These are phyloP conservation scores for Coelogynopora nodosa DNA, from an alignment of 2,888 invertebrate genomes.

Conservation along the genomic window DNA sequence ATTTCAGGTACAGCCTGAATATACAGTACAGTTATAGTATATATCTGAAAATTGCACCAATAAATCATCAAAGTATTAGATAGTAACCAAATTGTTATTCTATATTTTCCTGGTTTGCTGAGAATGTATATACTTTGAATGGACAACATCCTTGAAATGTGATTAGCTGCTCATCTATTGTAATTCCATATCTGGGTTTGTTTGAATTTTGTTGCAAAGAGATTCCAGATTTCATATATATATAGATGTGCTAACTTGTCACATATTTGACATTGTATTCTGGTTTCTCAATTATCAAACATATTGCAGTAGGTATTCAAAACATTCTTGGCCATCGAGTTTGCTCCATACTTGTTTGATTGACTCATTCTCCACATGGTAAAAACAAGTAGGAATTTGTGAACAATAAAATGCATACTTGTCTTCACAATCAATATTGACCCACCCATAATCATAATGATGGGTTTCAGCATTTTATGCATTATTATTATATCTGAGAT, in stretches of 20 bases:
- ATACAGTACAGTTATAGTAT: neutral
- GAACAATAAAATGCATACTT: too few relatives aligned
- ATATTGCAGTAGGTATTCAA: too few relatives aligned
- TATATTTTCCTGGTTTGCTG: conserved; percentile 4
- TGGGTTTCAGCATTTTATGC: too few relatives aligned
- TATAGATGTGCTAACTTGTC: neutral
- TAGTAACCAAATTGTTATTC: conserved; percentile 9
- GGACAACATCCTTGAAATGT: neutral
- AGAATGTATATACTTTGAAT: conserved; percentile 12
- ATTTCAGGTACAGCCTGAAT: neutral
- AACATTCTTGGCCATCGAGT: too few relatives aligned
- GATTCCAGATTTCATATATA: neutral
- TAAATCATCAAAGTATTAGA: conserved; percentile 10
- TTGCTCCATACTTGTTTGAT: too few relatives aligned
- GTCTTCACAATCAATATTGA: too few relatives aligned
- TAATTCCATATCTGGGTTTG: neutral
- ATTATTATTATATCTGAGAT: too few relatives aligned
- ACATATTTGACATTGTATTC: neutral
- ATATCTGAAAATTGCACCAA: neutral
- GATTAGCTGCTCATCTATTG: neutral
- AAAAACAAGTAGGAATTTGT: too few relatives aligned
- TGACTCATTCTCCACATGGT: too few relatives aligned
- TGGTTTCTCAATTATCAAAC: too few relatives aligned
- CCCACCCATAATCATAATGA: too few relatives aligned
- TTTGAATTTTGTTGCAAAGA: neutral